These are phyloP conservation scores for Antigone vipio DNA, from an alignment of 2,113 vertebrate genomes.

Conservation along the genomic window DNA sequence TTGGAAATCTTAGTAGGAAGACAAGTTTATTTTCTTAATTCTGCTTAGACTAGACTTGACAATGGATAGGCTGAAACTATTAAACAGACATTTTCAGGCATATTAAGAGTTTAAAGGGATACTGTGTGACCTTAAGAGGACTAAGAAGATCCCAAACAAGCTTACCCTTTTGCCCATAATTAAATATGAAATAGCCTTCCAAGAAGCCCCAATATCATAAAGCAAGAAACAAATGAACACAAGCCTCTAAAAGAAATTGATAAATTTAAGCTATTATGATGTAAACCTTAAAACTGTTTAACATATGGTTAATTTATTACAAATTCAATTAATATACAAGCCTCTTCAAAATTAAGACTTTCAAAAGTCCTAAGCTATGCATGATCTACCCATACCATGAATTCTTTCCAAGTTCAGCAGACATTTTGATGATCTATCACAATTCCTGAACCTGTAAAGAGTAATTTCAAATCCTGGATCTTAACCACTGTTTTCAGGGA, in stretches of 20 bases:
- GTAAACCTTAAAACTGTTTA: neutral
- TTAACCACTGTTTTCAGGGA: neutral
- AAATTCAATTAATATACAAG: neutral
- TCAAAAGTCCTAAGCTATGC: neutral
- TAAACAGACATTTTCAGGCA: neutral
- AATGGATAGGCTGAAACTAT: neutral
- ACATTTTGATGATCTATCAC: neutral
- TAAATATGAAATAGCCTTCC: neutral
- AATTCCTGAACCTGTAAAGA: neutral
- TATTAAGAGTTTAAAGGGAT: neutral
- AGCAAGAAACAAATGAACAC: neutral
- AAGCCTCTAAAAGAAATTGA: neutral
- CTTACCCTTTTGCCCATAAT: neutral
- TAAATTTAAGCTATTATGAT: neutral
- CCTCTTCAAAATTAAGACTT: neutral
- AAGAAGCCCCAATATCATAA: neutral
- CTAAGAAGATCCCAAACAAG: neutral
- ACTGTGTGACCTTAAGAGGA: neutral
- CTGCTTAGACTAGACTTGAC: neutral
- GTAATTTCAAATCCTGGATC: neutral
- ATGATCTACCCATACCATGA: neutral
- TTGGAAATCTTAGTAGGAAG: neutral
- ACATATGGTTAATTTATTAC: neutral
- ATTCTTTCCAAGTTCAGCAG: neutral
- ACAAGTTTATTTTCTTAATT: neutral